Conservation (phyloP, 2,888 invertebrate genomes). For the Alviniconcha strummeri region DNA sequence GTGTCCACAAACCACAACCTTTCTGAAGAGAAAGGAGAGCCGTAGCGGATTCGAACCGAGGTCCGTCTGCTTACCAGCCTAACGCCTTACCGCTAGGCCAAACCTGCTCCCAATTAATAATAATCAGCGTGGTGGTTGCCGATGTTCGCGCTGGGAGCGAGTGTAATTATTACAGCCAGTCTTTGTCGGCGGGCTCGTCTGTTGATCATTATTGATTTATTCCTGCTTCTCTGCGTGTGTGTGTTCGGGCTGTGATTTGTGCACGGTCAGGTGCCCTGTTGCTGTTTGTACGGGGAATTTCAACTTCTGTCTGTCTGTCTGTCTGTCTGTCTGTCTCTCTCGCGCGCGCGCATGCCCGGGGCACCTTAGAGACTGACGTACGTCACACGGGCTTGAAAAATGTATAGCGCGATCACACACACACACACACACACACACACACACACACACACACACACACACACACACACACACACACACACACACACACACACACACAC, state of each 20-base stretch:
- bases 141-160: neutral
- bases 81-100: too few relatives aligned
- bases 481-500: too few relatives aligned
- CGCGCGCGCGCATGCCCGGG: neutral
- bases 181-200: conserved; percentile 13
- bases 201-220: neutral
- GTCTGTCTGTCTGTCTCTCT: neutral
- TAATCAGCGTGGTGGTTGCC: neutral
- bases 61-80: too few relatives aligned
- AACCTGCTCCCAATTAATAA: neutral
- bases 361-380: neutral
- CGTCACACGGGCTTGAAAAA: neutral
- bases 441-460: too few relatives aligned
- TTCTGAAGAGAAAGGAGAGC: too few relatives aligned
- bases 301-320: neutral
- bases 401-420: neutral
- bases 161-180: conserved; percentile 7
- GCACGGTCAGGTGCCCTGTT: too few relatives aligned
- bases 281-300: too few relatives aligned
- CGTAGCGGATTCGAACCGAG: too few relatives aligned
- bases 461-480: too few relatives aligned
- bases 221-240: neutral
- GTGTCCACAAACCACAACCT: too few relatives aligned
- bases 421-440: too few relatives aligned
- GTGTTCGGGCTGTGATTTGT: too few relatives aligned